Base-by-base conservation (phyloP, 2,888 invertebrate species). In the Hyles lineata region DNA sequence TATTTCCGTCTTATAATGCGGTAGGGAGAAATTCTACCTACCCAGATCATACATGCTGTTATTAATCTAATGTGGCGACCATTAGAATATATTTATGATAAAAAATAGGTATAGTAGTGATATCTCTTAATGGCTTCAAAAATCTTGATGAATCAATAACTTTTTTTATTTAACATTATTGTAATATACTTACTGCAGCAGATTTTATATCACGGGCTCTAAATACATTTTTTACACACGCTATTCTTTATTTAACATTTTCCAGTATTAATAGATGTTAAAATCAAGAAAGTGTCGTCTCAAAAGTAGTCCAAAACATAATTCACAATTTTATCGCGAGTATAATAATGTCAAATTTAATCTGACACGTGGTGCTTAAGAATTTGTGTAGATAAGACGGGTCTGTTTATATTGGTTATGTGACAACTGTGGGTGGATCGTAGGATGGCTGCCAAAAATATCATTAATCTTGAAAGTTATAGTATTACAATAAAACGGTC, bases 401-500 rank as follows among this genome's bases (percentile, higher is more conserved):
- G 8, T 23, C 67, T 23, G 11, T 21, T 17, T 50, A 67, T 17
- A 11, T 17, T 67, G 67, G 67, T 6, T 23, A 7, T 1, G n/a
- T 17, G 72, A 72, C 63, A 67, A n/a, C 19, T 32, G 77, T 78
- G 74, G 78, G 78, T 74, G 74, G 73, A 70, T 71, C 62, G 77
- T 78, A 74, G 77, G 76, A 71, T 75, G 73, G 59, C 67, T 72
- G 75, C 76, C 77, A 76, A 75, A 76, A 78, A 73, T 74, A 75
- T 73, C 74, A 78, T 78, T 75, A 78, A 78, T 78, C 76, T 75
- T 70, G 11, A n/a, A 61, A 60, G 70, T 70, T 72, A 70, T 75
- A 75, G 75, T 76, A 75, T 73, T 73, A 76, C 75, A 74, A 76
- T 75, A 74, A 76, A 76, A 77, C 74, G 71, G 71, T 74, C 73